These are phyloP conservation scores for Craterocephalus amniculus DNA, from an alignment of 2,797 vertebrate genomes.

Conservation along the genomic window DNA sequence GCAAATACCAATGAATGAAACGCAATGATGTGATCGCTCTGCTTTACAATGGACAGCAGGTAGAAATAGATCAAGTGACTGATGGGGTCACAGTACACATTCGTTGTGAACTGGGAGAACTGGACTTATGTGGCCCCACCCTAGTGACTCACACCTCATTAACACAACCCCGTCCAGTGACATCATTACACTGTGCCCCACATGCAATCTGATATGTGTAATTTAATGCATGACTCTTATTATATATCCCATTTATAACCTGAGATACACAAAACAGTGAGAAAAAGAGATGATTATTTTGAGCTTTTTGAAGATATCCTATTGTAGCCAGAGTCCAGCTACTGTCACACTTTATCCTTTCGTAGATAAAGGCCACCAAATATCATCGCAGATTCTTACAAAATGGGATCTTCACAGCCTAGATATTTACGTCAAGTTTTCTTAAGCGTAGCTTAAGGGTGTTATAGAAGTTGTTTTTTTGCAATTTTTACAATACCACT, in stretches of 20 bases:
- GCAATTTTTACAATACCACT: too few species aligned
- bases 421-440: background rate
- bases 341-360: background rate
- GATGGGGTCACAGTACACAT: slow-evolving; percentile 59
- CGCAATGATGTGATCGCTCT: slow-evolving; percentile 8
- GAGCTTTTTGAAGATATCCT: background rate
- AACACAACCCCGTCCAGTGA: slow-evolving; percentile 40
- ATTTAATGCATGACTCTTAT: background rate
- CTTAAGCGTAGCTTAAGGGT: background rate
- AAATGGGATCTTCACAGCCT: background rate
- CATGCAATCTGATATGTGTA: slow-evolving; percentile 18
- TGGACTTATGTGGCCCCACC: slow-evolving; percentile 35
- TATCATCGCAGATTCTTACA: background rate
- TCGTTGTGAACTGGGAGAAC: slow-evolving; percentile 48
- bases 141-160: slow-evolving; percentile 42
- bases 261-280: slow-evolving; percentile 1
- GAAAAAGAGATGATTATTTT: too few species aligned
- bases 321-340: background rate
- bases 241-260: background rate
- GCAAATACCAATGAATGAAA: slow-evolving; percentile 38
- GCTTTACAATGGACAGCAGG: slow-evolving; percentile 36
- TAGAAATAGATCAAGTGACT: slow-evolving; percentile 49
- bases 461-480: too few species aligned
- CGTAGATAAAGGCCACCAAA: slow-evolving; percentile 1
- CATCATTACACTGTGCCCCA: slow-evolving; percentile 25